Conservation (phyloP, 2,113 vertebrate species). For the Microtus richardsoni region DNA sequence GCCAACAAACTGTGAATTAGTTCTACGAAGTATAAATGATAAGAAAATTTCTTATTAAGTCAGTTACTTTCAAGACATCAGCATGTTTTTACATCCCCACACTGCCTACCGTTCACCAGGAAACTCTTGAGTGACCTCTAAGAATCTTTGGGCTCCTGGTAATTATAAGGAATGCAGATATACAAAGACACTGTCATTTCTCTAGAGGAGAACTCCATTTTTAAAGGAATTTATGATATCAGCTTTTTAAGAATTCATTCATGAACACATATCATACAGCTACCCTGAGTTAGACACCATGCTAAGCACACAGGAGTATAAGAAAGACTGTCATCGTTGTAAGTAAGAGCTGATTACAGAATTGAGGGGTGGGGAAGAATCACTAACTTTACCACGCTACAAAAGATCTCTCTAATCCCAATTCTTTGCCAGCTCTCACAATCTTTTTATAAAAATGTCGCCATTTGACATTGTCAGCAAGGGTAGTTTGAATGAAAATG, state of each 20-base stretch:
- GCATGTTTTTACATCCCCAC: neutral
- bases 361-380: neutral
- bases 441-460: neutral
- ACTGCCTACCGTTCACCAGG: neutral
- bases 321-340: neutral
- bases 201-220: conserved; percentile 12
- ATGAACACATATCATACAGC: conserved; percentile 13
- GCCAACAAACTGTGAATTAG: neutral
- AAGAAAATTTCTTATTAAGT: too few relatives aligned
- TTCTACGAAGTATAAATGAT: conserved; percentile 11
- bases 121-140: neutral
- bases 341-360: neutral
- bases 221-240: conserved; percentile 17
- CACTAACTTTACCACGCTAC: neutral
- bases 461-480: neutral
- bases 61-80: conserved; percentile 22
- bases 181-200: neutral
- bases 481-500: neutral
- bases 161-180: neutral
- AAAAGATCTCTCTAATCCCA: neutral
- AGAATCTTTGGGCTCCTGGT: neutral
- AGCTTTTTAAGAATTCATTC: conserved; percentile 36
- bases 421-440: neutral
- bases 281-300: neutral
- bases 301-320: neutral